Conservation (phyloP, 2,797 vertebrate genomes). For the Mionectes olivaceus region DNA sequence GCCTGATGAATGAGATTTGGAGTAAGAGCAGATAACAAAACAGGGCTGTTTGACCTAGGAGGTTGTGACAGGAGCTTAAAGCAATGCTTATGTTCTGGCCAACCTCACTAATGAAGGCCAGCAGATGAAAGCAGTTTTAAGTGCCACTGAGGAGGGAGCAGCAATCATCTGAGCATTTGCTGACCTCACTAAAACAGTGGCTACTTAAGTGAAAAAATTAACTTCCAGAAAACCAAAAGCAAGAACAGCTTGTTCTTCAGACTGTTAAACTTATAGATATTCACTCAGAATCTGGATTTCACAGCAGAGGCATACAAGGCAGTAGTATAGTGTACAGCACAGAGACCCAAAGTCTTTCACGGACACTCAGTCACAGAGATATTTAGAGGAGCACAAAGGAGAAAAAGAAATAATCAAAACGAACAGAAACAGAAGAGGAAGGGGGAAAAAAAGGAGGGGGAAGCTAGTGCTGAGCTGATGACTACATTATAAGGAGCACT, state of each 20-base stretch:
- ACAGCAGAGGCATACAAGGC: not conserved
- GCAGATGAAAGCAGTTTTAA: constrained; percentile 42
- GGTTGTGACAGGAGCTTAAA: constrained; percentile 12
- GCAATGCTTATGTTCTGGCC: constrained; percentile 9
- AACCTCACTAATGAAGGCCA: not conserved
- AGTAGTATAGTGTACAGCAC: not conserved
- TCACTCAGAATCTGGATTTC: not conserved
- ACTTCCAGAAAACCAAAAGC: not conserved
- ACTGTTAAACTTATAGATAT: not conserved
- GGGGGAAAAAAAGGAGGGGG: fast-evolving
- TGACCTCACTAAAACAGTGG: not conserved
- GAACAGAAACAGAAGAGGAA: not conserved
- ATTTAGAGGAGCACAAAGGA: not conserved
- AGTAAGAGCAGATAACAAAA: not conserved
- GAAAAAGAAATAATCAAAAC: not conserved
- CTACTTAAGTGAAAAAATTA: not conserved
- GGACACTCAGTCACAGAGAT: not conserved
- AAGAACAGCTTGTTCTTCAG: not conserved
- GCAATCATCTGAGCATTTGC: constrained; percentile 7
- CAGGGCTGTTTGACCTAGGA: not conserved
- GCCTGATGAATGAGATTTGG: not conserved
- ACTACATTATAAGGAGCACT: not conserved
- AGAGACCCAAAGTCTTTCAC: not conserved
- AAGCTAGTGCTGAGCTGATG: not conserved
- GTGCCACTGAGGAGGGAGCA: constrained; percentile 1